A percentile compares a stretch with the other conserved stretches of the same genome.
phyloP scores from a whole-genome alignment of 2,113 vertebrate species.

The Amia ocellicauda region DNA sequence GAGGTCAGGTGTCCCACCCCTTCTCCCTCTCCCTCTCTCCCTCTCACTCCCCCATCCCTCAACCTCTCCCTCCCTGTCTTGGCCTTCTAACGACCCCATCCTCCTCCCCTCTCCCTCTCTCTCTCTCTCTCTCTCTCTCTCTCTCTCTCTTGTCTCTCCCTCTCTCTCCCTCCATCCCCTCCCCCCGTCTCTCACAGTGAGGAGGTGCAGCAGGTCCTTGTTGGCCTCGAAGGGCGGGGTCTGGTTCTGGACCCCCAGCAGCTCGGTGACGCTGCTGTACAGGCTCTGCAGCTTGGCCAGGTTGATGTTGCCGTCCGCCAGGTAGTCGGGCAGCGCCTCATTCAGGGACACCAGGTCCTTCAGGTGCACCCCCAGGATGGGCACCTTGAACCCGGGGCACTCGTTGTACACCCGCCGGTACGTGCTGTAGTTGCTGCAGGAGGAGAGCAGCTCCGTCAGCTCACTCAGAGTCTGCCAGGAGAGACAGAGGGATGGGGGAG shows the following conservation, averaged over 20 bases:
- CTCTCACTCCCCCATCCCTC: not conserved
- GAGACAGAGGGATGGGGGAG: not conserved
- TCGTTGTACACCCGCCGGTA: conserved; percentile 77
- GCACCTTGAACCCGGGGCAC: conserved; percentile 79
- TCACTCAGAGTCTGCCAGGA: conserved; percentile 73
- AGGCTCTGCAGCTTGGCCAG: conserved; percentile 81
- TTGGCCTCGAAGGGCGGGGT: conserved; percentile 73
- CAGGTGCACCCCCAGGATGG: conserved; percentile 84
- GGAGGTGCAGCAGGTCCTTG: conserved; percentile 82
- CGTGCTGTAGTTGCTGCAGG: conserved; percentile 78
- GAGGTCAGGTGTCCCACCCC: not conserved
- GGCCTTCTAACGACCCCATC: too few relatives aligned
- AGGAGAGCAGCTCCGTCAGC: conserved; percentile 81
- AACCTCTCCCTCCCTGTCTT: not conserved
- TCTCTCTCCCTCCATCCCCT: too few relatives aligned
- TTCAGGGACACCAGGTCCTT: conserved; percentile 87
- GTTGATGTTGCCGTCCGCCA: conserved; percentile 79
- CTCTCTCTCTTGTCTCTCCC: too few relatives aligned
- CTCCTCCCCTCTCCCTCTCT: too few relatives aligned
- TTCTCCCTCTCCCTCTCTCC: not conserved
- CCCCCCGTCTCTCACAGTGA: conserved; percentile 63
- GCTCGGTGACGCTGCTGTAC: conserved; percentile 79
- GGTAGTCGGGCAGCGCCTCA: conserved; percentile 74
- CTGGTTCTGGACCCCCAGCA: conserved; percentile 68
- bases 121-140: too few relatives aligned